Conservation (phyloP, 2,888 invertebrate species). For the Fabriciana adippe region DNA sequence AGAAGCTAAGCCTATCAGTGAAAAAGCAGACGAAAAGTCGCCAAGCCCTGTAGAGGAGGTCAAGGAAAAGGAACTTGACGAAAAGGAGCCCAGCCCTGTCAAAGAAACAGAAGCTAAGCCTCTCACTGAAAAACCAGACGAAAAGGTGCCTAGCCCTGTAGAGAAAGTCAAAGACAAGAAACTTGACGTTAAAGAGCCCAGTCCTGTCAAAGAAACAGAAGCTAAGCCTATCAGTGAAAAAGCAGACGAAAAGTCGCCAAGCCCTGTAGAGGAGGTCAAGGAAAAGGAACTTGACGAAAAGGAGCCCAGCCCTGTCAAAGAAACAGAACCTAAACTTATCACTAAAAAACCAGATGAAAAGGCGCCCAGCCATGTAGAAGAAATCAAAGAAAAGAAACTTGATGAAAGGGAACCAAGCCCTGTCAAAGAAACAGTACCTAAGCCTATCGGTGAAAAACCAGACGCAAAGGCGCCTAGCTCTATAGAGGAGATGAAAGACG, state of each 20-base stretch:
- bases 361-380: slow-evolving; percentile 18
- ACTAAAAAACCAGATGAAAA: background rate
- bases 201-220: background rate
- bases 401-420: background rate
- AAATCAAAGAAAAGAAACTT: too few species aligned
- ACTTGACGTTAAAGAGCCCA: background rate
- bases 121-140: too few species aligned
- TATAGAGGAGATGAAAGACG: background rate
- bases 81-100: too few species aligned
- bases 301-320: too few species aligned
- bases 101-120: too few species aligned
- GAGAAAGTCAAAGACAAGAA: too few species aligned
- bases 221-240: background rate
- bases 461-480: background rate
- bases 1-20: background rate
- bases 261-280: background rate
- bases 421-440: background rate
- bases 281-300: too few species aligned
- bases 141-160: slow-evolving; percentile 27
- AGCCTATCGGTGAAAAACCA: background rate
- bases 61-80: too few species aligned
- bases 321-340: too few species aligned
- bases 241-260: slow-evolving; percentile 1
- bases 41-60: too few species aligned
- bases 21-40: slow-evolving; percentile 28